Evolutionary conservation across 2,888 invertebrate species (phyloP).

Genomic region (Eupeodes luniger): DNA sequence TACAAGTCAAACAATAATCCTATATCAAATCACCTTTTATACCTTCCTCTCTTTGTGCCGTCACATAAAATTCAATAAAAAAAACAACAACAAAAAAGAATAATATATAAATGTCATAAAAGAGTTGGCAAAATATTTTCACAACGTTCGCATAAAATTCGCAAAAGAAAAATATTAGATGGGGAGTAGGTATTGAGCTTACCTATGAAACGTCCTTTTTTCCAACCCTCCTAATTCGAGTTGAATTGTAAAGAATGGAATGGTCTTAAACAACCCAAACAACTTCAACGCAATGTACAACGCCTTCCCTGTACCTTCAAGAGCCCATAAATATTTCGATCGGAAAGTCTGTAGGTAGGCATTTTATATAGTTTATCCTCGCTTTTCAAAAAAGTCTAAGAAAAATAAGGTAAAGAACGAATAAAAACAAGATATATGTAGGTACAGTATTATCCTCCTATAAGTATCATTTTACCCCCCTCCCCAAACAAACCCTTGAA

Average conservation of each 20-base stretch:
- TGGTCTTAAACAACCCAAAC: conserved; percentile 8
- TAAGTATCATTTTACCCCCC: conserved; percentile 45
- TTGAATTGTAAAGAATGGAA: conserved; percentile 66
- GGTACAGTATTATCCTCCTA: conserved; percentile 7
- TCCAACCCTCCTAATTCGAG: conserved; percentile 58
- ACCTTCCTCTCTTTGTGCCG: conserved; percentile 39
- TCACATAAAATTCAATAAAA: conserved; percentile 57
- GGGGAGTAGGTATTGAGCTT: neutral
- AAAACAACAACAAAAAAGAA: conserved; percentile 31
- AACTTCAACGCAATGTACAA: neutral
- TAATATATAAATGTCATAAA: conserved; percentile 55
- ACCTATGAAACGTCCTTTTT: neutral
- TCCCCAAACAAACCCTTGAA: neutral
- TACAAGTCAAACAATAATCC: conserved; percentile 58
- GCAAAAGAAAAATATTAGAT: neutral
- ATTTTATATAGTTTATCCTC: conserved; percentile 66
- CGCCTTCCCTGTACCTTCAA: neutral
- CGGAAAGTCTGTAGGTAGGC: conserved; percentile 62
- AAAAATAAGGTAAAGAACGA: neutral
- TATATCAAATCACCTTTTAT: conserved; percentile 62
- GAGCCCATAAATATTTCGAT: conserved; percentile 27
- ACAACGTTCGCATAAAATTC: conserved; percentile 52
- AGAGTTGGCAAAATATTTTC: conserved; percentile 59
- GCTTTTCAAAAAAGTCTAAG: conserved; percentile 13
- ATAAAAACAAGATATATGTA: neutral